These are phyloP conservation scores for Loriculus beryllinus DNA, from an alignment of 2,797 vertebrate genomes.

Conservation along the genomic window DNA sequence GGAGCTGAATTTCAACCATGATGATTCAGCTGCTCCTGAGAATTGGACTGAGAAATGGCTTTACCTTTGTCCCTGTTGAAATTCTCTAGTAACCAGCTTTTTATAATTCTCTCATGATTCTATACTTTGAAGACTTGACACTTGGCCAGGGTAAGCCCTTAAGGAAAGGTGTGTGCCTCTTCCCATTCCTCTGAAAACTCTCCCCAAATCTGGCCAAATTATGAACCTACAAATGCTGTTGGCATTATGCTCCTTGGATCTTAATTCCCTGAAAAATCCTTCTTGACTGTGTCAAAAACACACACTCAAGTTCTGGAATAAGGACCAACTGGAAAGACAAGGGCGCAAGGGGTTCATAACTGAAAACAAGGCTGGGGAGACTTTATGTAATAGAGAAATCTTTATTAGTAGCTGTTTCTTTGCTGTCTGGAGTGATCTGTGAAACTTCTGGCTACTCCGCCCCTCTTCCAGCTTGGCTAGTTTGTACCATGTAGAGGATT, in stretches of 20 bases:
- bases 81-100: background rate
- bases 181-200: constrained; percentile 14
- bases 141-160: background rate
- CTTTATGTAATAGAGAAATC: background rate
- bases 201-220: background rate
- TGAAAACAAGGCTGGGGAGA: background rate
- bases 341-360: background rate
- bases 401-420: background rate
- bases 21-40: background rate
- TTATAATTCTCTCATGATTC: background rate
- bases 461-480: background rate
- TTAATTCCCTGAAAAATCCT: background rate
- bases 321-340: background rate
- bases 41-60: background rate
- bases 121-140: background rate
- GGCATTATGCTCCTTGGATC: background rate
- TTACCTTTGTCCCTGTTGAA: background rate
- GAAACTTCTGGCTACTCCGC: background rate
- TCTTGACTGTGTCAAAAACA: background rate
- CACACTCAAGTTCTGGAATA: background rate
- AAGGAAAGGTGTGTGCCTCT: background rate
- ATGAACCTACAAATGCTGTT: background rate
- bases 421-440: background rate
- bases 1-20: background rate
- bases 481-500: background rate